Base-by-base conservation (phyloP, 2,113 vertebrate genomes). In the Chloebia gouldiae region DNA sequence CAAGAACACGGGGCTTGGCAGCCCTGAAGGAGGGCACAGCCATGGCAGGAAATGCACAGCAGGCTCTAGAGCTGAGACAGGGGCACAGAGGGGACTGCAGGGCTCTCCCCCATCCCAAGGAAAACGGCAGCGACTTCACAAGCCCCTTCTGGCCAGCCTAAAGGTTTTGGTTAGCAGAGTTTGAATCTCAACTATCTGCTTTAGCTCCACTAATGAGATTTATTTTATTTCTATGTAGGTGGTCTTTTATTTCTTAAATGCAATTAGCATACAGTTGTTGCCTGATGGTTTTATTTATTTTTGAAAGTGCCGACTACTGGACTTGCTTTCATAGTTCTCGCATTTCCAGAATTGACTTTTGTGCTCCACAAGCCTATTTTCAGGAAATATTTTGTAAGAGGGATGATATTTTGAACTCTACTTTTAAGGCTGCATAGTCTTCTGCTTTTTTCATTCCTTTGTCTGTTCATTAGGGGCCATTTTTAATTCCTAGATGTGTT, bases 321-420 rank as follows among this genome's bases (percentile, higher is more conserved):
- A 73, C 82, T 94, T 81, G 82, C 90, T 94, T 96, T 95, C 83
- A 96, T 88, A 97, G 95, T 82, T 96, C 89, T 77, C 28, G 69
- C 64, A 14, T 95, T 97, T 91, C 88, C 95, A 96, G 93, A 96
- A 96, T 24, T 86, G 64, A 94, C 88, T 88, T 70, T 65, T 93
- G 90, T 89, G 83, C 68, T 96, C 78, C 76, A 57, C 60, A 91
- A 70, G 85, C 72, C 88, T 93, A 65, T 94, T 97, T 96, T 90
- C 92, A 97, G 56, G 82, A 96, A 95, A 66, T 72, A 84, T 95
- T 94, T 96, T 94, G 92, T 97, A 96, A 97, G 82, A 83, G 65
- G 92, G 60, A 89, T 90, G 60, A 80, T 91, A 69, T 95, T 79
- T 94, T 90, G 89, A 88, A 87, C 37, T 91, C 66, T 49, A 49